Conservation (phyloP, 1,140 invertebrate genomes). For the Aphidius gifuensis region DNA sequence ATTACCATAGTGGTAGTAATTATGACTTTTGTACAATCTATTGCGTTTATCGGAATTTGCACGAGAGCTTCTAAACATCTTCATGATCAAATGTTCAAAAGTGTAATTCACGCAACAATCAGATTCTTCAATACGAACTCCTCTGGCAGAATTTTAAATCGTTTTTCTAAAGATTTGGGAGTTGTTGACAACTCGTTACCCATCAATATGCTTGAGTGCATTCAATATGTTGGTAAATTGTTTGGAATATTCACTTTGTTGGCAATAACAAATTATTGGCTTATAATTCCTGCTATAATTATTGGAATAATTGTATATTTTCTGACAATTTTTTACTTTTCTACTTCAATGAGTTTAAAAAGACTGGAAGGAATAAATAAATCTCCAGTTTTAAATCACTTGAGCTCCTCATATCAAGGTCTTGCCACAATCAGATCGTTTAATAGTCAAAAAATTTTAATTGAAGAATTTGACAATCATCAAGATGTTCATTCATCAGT, state of each 20-base stretch:
- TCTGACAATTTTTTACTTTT: constrained; percentile 63
- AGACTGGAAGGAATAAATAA: constrained; percentile 65
- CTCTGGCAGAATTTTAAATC: constrained; percentile 60
- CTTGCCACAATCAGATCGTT: constrained; percentile 67
- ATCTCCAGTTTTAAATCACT: constrained; percentile 68
- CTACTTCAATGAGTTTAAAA: constrained; percentile 68
- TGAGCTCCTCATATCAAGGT: constrained; percentile 65
- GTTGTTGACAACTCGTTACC: constrained; percentile 76
- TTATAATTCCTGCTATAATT: constrained; percentile 60
- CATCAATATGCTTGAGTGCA: constrained; percentile 10
- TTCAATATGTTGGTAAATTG: constrained; percentile 57
- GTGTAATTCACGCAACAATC: constrained; percentile 77
- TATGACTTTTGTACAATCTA: constrained; percentile 62
- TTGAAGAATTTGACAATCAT: constrained; percentile 59
- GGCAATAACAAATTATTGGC: constrained; percentile 60
- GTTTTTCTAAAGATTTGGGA: constrained; percentile 80
- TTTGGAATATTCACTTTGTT: constrained; percentile 66
- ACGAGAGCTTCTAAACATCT: constrained; percentile 71
- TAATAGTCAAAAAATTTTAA: constrained; percentile 58
- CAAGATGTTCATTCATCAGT: constrained; percentile 72
- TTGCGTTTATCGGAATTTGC: constrained; percentile 74
- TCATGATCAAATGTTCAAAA: constrained; percentile 81
- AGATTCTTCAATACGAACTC: constrained; percentile 87
- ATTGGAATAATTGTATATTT: constrained; percentile 61
- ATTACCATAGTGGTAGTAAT: constrained; percentile 59